Evolutionary conservation across 2,888 invertebrate genomes (phyloP).

Genomic region (Mactromeris polynyma): DNA sequence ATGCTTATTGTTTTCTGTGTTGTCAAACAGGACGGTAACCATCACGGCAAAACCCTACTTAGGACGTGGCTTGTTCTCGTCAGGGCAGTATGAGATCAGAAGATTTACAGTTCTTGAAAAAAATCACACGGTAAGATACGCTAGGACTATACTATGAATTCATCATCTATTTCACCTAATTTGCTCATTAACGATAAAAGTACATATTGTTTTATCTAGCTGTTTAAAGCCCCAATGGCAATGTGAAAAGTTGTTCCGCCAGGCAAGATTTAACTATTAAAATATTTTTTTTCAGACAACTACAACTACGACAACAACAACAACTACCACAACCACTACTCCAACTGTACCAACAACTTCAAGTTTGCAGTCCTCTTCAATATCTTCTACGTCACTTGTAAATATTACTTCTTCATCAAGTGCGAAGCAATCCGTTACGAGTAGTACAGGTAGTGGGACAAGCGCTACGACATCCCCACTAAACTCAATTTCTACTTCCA

Average conservation of each 20-base stretch:
- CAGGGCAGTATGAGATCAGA: slow-evolving; percentile 60
- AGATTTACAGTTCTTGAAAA: slow-evolving; percentile 61
- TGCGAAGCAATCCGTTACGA: background rate
- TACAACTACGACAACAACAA: slow-evolving; percentile 1
- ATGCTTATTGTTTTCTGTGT: background rate
- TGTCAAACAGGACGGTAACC: slow-evolving; percentile 58
- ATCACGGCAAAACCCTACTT: slow-evolving; percentile 59
- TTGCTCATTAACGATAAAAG: no score
- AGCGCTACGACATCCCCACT: background rate
- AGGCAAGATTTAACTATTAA: background rate
- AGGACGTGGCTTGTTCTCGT: slow-evolving; percentile 25
- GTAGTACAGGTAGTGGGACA: background rate
- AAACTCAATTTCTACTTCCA: background rate
- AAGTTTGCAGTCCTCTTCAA: background rate
- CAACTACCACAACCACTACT: background rate
- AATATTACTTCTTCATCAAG: background rate
- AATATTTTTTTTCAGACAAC: slow-evolving; percentile 3
- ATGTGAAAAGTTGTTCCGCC: no score
- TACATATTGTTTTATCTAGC: no score
- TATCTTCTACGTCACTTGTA: background rate
- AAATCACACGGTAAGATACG: slow-evolving; percentile 21
- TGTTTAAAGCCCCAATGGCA: no score
- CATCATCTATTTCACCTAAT: no score
- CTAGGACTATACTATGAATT: no score
- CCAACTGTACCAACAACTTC: background rate